A percentile compares a stretch with the other conserved stretches of the same genome.
These are phyloP conservation scores for Temnothorax curvispinosus DNA, from an alignment of 1,140 invertebrate species.

Conservation along the genomic window DNA sequence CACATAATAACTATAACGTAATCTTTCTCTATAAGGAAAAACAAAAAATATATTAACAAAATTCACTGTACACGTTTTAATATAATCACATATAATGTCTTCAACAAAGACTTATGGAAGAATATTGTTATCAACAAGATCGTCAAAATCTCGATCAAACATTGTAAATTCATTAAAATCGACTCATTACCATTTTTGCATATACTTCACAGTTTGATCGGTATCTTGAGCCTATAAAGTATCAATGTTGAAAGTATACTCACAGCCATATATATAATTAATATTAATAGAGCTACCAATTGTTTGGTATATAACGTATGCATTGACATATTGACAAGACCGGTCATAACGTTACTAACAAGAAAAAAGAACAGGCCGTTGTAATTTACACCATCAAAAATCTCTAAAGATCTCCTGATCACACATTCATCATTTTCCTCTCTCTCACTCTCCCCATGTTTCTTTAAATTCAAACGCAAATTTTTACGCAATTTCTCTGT, in stretches of 20 bases:
- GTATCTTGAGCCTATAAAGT: constrained; percentile 76
- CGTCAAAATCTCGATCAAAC: neutral
- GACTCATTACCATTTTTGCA: neutral
- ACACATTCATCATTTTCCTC: constrained; percentile 36
- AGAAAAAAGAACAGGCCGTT: constrained; percentile 93
- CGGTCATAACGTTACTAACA: constrained; percentile 92
- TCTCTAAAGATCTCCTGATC: constrained; percentile 84
- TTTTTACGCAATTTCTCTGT: constrained; percentile 21
- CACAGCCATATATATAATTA: constrained; percentile 87
- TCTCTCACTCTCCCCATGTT: constrained; percentile 26
- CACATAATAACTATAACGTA: neutral
- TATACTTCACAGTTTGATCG: constrained; percentile 77
- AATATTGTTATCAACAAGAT: neutral
- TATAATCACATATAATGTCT: neutral
- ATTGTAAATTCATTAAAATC: constrained; percentile 38
- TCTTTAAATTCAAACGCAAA: constrained; percentile 38
- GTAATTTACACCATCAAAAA: constrained; percentile 89
- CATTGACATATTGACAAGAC: constrained; percentile 90
- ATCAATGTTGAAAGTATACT: constrained; percentile 80
- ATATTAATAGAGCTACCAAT: constrained; percentile 85
- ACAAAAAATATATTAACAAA: neutral
- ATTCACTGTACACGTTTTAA: constrained; percentile 1
- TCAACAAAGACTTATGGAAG: constrained; percentile 6
- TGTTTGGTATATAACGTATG: constrained; percentile 87
- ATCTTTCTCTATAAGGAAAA: neutral